These are phyloP conservation scores for Euleptes europaea DNA, from an alignment of 2,113 vertebrate genomes.

Conservation along the genomic window DNA sequence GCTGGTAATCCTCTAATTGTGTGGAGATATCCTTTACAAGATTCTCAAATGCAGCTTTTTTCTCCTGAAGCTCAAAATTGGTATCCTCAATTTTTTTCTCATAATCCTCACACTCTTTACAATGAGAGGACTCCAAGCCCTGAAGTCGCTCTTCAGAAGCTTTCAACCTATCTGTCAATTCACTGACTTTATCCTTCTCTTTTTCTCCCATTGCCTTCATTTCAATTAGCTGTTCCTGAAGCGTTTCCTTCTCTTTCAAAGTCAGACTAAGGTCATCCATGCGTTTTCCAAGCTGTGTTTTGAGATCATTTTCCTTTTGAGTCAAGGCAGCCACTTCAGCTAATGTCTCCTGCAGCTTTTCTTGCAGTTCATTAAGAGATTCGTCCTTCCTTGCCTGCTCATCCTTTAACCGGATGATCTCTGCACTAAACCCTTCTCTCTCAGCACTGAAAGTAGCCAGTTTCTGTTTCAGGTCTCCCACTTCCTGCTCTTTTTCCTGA, in stretches of 20 bases:
- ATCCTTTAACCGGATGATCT: slow-evolving; percentile 79
- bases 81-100: slow-evolving; percentile 78
- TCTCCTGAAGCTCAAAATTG: slow-evolving; percentile 66
- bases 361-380: slow-evolving; percentile 82
- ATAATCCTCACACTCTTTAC: slow-evolving; percentile 76
- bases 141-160: slow-evolving; percentile 74
- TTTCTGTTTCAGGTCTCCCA: slow-evolving; percentile 78
- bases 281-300: slow-evolving; percentile 78
- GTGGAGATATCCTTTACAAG: slow-evolving; percentile 64
- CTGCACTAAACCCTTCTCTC: slow-evolving; percentile 71
- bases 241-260: slow-evolving; percentile 75
- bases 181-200: slow-evolving; percentile 70
- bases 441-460: slow-evolving; percentile 73
- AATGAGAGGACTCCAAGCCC: slow-evolving; percentile 68
- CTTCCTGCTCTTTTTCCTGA: slow-evolving; percentile 83
- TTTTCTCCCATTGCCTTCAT: slow-evolving; percentile 73
- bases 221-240: slow-evolving; percentile 79
- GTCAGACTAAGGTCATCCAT: slow-evolving; percentile 80
- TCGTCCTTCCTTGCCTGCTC: slow-evolving; percentile 76
- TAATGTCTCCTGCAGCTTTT: slow-evolving; percentile 80
- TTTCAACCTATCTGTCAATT: slow-evolving; percentile 73
- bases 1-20: slow-evolving; percentile 74
- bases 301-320: slow-evolving; percentile 75
- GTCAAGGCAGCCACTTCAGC: slow-evolving; percentile 73
- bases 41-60: slow-evolving; percentile 77